Base-by-base conservation (phyloP, 2,113 vertebrate species). In the Periophthalmus modestus region DNA sequence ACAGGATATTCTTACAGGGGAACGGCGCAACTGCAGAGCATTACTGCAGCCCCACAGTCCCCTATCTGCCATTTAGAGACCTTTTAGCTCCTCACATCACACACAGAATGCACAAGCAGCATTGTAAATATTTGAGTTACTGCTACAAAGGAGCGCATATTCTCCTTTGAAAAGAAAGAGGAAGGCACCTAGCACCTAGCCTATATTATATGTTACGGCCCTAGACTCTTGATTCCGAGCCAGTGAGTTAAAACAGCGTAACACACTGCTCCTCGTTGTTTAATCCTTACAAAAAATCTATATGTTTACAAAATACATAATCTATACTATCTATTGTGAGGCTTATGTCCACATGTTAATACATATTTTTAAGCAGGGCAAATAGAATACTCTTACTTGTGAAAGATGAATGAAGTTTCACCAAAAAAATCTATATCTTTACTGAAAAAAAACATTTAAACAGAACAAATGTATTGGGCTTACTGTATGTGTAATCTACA, bases 101-200 rank as follows among this genome's bases (percentile, higher is more conserved):
- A 83, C 34, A 23, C 79, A 69, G 72, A 83, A 78, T 77, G 39
- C 63, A 70, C 50, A 69, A 82, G 82, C 24, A 74, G 57, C 12
- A 63, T 69, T 58, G 62, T 69, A 81, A 85, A 86, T 70, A 83
- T 73, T 72, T 80, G 74, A 68, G 78, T 77, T 46, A 68, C 16
- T 67, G 67, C 69, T 58, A 47, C 59, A 62, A 59, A 73, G 50
- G 34, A 5, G 19, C 66, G 11, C 0, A 23, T 33, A 68, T 72
- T 70, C 72, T 62, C 28, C 70, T 15, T 2, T 50, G 73, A 43
- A 68, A 55, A 75, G 28, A 65, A 57, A 15, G 39, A 33, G 66
- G 57, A 73, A 62, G 33, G 61, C 36, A 36, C 11, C n/a, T n/a
- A n/a, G 3, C 61, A 36, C 18, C 7, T 34, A 34, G 39, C 7